These are phyloP conservation scores for Hedya salicella DNA, from an alignment of 2,888 invertebrate species.

Conservation along the genomic window DNA sequence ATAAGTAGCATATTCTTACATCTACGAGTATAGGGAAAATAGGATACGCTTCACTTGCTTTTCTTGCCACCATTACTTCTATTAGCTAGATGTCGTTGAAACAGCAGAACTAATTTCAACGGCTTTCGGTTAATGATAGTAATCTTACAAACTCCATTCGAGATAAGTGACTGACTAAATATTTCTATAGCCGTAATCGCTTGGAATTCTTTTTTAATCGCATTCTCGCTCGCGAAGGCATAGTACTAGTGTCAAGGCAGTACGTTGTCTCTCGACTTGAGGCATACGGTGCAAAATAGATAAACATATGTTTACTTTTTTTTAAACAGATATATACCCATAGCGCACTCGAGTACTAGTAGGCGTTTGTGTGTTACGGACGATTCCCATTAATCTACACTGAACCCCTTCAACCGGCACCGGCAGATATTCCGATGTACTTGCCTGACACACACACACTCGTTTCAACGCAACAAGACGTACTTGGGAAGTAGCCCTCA, in stretches of 20 bases:
- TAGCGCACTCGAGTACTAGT: no score
- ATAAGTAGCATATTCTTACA: no score
- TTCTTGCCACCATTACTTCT: slow-evolving; percentile 3
- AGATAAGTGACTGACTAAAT: slow-evolving; percentile 48
- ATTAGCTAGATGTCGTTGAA: not conserved
- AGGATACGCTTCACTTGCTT: not conserved
- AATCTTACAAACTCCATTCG: slow-evolving; percentile 27
- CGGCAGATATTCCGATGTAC: no score
- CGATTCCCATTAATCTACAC: not conserved
- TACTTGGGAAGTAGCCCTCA: no score
- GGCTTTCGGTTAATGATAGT: slow-evolving; percentile 35
- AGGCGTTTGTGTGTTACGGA: no score
- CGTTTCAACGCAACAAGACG: no score
- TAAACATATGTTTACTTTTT: no score
- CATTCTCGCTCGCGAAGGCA: slow-evolving; percentile 44
- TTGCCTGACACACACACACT: no score
- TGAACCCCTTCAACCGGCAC: no score
- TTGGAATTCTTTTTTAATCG: slow-evolving; percentile 46
- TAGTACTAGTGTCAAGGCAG: slow-evolving; percentile 2
- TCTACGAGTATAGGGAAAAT: not conserved
- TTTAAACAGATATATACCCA: no score
- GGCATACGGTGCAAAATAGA: not conserved
- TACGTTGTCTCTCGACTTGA: not conserved
- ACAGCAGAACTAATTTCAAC: slow-evolving; percentile 27
- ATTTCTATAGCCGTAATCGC: slow-evolving; percentile 57